Evolutionary conservation across 1,140 invertebrate genomes (phyloP), one percentile per base, ranked within the genome.

Genomic region (Danaus plexippus): DNA sequence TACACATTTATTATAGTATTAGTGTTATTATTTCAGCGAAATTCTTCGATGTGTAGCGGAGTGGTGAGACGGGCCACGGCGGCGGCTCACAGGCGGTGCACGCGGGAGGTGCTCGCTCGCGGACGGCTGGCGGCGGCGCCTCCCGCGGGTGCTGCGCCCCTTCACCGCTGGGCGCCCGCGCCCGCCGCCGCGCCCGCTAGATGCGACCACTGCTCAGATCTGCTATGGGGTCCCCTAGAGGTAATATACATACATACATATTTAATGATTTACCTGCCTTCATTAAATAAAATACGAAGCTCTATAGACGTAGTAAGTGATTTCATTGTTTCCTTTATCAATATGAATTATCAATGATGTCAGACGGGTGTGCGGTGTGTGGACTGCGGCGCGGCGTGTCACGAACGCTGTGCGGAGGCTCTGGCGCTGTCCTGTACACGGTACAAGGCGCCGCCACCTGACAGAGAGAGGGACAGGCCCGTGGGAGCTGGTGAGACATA

Each of bases 321-420:
- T 32, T 32, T 32, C 2, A 32, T 32, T 43, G 6, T 9, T 8
- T 46, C 9, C 1, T 15, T 15, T 15, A 15, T 15, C 1, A 15
- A 15, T 15, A 15, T 15, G 15, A 15, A 15, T 15, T 15, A 15
- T 3, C 11, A 1, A 9, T 22, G 43, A 42, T 43, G 1, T 11
- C 74, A 92, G 91, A 91, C 91, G 75, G 95, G 94, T 7, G 91
- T 97, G 80, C 90, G 94, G 58, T 98, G 96, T 80, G 91, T 94
- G 67, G 96, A 98, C 79, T 98, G 97, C 86, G 96, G 96, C n/a
- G 96, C 96, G 74, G 95, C 95, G 66, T 97, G 95, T 80, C 97
- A 98, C 85, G 97, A 98, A 78, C 96, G 97, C 72, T 98, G 97
- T 85, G 92, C 93, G 47, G 94, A 97, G 52, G 87, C 90, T 52